Percentiles rank a stretch among this genome's conserved stretches.
These are phyloP conservation scores for Arctocebus calabarensis DNA, from an alignment of 2,797 vertebrate genomes.

Conservation along the genomic window DNA sequence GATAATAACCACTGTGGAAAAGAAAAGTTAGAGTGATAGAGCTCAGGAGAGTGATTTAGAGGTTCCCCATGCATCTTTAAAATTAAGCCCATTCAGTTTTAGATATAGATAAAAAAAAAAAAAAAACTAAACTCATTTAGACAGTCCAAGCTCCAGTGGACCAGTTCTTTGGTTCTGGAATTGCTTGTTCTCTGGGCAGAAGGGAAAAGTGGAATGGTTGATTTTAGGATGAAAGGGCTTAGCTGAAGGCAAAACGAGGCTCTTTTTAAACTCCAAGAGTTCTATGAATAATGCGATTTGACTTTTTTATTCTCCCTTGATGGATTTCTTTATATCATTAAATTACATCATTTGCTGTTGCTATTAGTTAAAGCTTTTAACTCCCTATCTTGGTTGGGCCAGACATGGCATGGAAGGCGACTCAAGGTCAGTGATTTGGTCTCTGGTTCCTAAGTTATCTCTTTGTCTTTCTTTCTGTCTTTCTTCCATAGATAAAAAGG, in stretches of 20 bases:
- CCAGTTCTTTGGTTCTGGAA: constrained; percentile 78
- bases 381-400: constrained; percentile 35
- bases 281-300: constrained; percentile 59
- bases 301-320: constrained; percentile 47
- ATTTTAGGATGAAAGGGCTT: constrained; percentile 63
- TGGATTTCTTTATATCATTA: constrained; percentile 62
- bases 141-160: background rate
- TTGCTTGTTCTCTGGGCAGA: constrained; percentile 70
- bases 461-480: constrained; percentile 64
- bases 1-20: background rate
- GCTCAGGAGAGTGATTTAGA: background rate
- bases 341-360: constrained; percentile 67
- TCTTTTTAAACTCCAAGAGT: constrained; percentile 63
- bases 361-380: constrained; percentile 66
- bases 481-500: constrained; percentile 80
- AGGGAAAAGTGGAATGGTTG: constrained; percentile 48
- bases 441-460: constrained; percentile 70
- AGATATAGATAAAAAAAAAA: constrained; percentile 44
- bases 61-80: constrained; percentile 7
- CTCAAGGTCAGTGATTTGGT: constrained; percentile 74
- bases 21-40: background rate
- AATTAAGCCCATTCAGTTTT: constrained; percentile 29
- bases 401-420: constrained; percentile 66
- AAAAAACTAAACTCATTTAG: constrained; percentile 28
- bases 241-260: constrained; percentile 53